phyloP scores from a whole-genome alignment of 2,113 vertebrate genomes.

The Tenebrosternarchus preto region DNA sequence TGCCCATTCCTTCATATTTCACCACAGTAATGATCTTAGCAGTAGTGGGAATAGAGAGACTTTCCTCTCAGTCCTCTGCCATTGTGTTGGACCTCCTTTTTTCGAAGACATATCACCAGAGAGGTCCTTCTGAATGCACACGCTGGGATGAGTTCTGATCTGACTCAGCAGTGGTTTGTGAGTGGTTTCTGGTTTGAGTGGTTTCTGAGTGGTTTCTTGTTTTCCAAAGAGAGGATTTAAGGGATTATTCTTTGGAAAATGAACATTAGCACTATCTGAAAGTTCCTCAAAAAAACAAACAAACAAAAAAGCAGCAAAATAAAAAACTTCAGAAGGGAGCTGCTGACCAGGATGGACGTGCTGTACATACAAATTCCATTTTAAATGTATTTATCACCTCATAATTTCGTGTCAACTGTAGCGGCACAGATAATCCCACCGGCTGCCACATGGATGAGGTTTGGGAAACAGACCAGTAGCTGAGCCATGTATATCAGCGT shows the following conservation, averaged over 20 bases:
- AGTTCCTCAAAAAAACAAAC: too few species aligned
- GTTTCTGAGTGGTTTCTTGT: not conserved
- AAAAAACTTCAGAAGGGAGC: not conserved
- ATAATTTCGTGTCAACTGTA: not conserved
- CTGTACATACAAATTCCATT: not conserved
- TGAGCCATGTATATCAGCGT: slow-evolving; percentile 39
- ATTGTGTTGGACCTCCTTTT: slow-evolving; percentile 4
- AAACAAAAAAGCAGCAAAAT: not conserved
- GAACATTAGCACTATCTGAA: not conserved
- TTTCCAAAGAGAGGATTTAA: not conserved
- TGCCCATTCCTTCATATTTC: slow-evolving; percentile 26
- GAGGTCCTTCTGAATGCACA: not conserved
- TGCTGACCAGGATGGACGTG: not conserved
- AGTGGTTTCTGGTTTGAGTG: too few species aligned
- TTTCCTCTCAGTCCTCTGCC: slow-evolving; percentile 3
- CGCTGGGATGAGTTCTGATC: not conserved
- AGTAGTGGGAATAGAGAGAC: not conserved
- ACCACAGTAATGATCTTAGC: slow-evolving; percentile 24
- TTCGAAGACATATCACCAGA: not conserved
- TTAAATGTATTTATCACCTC: not conserved
- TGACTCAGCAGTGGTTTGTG: not conserved
- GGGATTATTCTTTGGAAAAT: not conserved
- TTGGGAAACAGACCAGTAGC: slow-evolving; percentile 20
- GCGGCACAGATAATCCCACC: not conserved
- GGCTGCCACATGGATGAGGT: slow-evolving; percentile 23